Evolutionary conservation across 2,797 vertebrate species (phyloP), one percentile per base, ranked within the genome.

Genomic region (Neosilurus hyrtlii): DNA sequence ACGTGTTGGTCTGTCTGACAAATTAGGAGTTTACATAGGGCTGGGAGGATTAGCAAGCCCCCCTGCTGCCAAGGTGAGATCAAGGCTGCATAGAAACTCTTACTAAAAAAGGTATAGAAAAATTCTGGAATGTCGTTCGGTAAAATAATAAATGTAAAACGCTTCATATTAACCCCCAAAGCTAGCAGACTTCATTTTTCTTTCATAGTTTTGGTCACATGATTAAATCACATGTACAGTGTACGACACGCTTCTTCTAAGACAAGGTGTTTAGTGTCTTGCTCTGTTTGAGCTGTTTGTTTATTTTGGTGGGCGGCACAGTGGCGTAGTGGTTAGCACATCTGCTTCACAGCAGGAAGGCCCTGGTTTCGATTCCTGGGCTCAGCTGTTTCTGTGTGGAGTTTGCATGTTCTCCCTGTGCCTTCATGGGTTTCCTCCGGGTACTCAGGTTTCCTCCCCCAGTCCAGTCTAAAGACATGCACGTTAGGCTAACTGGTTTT

Each of bases 1-100:
- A 57, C 57, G 16, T 59, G 63, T 66, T 22, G 75, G 82, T 51
- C 75, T 75, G 52, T 35, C n/a, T 82, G 43, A 67, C 77, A 73
- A 84, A 79, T 84, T 49, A 84, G 70, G 37, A 65, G 76, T 3
- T 73, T 52, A 51, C 74, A 16, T n/a, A 49, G 18, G 10, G 22
- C 35, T 63, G 57, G 0, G 66, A 56, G 76, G 30, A 79, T 71
- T 78, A 83, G 18, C 65, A 51, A 51, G 30, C 24, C 24, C 16
- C 30, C 52, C 18, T 20, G 9, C 26, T 63, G 76, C 76, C 82
- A 66, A 65, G 80, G 43, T 62, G 80, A 61, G 22, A 37, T 12
- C n/a, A 0, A 37, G 75, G 14, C 59, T 49, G 37, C 24, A 70
- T 37, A 56, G 54, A 20, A 37, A 37, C 6, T 8, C 56, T 43